Evolutionary conservation across 1,140 invertebrate genomes (phyloP), one percentile per base, ranked within the genome.

Genomic region (Rhopalosiphum maidis): DNA sequence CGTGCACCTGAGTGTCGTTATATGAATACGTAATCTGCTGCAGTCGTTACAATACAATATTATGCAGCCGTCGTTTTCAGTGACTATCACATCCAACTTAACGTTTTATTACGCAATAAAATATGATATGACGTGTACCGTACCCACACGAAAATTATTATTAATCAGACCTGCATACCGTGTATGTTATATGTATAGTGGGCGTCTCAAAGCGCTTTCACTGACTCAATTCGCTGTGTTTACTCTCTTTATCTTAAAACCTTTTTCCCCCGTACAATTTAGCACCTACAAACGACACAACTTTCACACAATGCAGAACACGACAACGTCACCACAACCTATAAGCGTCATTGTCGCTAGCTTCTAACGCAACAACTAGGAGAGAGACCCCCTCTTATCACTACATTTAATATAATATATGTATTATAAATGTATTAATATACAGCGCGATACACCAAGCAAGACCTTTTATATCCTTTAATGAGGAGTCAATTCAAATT

Each of bases 161-260:
- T 77, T 77, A 77, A 77, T 77, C 30, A 5, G 60, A 77, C 60
- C 30, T n/a, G 60, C 60, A 18, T n/a, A n/a, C 30, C n/a, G 4
- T 77, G 15, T n/a, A 18, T 77, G 1, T 77, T n/a, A 18, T 77
- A 77, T 77, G 0, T 4, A 68, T 77, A 77, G 89, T 30, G 54
- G 37, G 54, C 21, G 89, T 90, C 35, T 9, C 88, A 18, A 4
- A 90, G 7, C 89, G 89, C 55, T 90, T 90, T 90, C 89, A 43
- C 89, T 15, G 41, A n/a, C 15, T 68, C 37, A 8, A 22, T 15
- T 68, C 23, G 37, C 30, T 68, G 23, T 90, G 23, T 90, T 60
- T 60, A 41, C 43, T 90, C 43, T 90, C 35, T 77, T 77, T 77
- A n/a, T n/a, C 60, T n/a, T 18, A 5, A 68, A n/a, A n/a, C 60